These are phyloP conservation scores for Aplodontia rufa DNA, from an alignment of 2,113 vertebrate genomes.

Conservation along the genomic window DNA sequence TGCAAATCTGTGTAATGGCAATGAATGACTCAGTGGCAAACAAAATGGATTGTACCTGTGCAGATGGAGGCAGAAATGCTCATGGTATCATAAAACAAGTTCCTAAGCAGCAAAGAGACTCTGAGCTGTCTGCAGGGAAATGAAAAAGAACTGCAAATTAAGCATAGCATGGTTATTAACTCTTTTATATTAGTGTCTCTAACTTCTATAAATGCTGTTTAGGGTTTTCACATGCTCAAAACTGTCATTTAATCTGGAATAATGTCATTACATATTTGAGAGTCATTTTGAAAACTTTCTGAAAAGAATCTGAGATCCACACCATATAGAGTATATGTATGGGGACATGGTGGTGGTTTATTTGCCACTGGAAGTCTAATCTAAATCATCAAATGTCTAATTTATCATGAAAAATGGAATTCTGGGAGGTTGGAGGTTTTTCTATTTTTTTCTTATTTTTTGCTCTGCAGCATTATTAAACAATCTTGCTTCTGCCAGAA, in stretches of 20 bases:
- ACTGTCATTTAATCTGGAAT: slow-evolving; percentile 63
- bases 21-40: not conserved
- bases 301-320: slow-evolving; percentile 53
- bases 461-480: slow-evolving; percentile 46
- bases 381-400: slow-evolving; percentile 48
- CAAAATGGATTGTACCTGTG: slow-evolving; percentile 32
- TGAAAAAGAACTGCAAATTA: slow-evolving; percentile 61
- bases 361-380: slow-evolving; percentile 48
- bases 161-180: slow-evolving; percentile 29
- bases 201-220: slow-evolving; percentile 60
- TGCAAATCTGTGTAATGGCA: not conserved
- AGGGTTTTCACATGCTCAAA: slow-evolving; percentile 57
- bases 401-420: slow-evolving; percentile 60
- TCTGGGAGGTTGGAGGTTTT: not conserved
- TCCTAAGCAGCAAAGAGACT: slow-evolving; percentile 54
- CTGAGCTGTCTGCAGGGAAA: slow-evolving; percentile 45
- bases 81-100: slow-evolving; percentile 29
- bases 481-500: slow-evolving; percentile 30
- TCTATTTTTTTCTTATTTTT: not conserved
- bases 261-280: slow-evolving; percentile 37
- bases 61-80: not conserved
- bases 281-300: slow-evolving; percentile 62
- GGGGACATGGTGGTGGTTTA: slow-evolving; percentile 30
- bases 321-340: not conserved
- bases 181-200: slow-evolving; percentile 65